phyloP scores from a whole-genome alignment of 2,888 invertebrate species.

The Dasypogon diadema region DNA sequence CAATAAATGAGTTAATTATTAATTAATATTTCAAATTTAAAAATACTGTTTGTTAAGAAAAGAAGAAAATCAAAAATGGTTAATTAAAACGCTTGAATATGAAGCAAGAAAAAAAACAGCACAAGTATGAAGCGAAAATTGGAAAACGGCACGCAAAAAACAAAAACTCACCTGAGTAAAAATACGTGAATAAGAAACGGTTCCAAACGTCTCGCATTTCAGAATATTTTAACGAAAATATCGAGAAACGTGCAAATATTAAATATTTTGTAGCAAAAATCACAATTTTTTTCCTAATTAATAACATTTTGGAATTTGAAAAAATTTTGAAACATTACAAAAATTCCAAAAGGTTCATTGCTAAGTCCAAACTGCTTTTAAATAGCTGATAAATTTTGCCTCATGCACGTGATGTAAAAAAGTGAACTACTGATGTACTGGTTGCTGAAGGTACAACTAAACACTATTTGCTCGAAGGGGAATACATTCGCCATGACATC shows the following conservation, averaged over 20 bases:
- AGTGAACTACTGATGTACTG: conserved; percentile 20
- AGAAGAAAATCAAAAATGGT: too few relatives aligned
- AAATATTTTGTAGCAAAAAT: not conserved
- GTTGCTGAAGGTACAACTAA: conserved; percentile 62
- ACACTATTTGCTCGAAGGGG: conserved; percentile 73
- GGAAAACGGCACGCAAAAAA: conserved; percentile 13
- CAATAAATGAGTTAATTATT: too few relatives aligned
- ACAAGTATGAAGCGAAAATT: not conserved
- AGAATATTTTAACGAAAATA: not conserved
- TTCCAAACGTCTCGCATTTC: conserved; percentile 8
- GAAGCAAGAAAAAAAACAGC: not conserved
- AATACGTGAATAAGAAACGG: conserved; percentile 13
- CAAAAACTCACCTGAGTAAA: conserved; percentile 39
- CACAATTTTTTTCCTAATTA: not conserved
- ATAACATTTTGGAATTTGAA: not conserved
- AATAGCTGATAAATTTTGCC: not conserved
- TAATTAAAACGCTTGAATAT: not conserved
- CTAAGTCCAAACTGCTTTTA: conserved; percentile 11
- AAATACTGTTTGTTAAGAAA: not conserved
- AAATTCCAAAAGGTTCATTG: not conserved
- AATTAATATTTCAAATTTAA: too few relatives aligned
- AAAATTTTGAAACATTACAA: not conserved
- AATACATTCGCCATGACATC: conserved; percentile 74
- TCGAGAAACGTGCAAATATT: conserved; percentile 25
- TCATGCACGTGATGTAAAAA: conserved; percentile 39